Percentiles rank a stretch among this genome's conserved stretches.
Evolutionary conservation across 2,113 vertebrate species (phyloP).

Genomic region (Puntigrus tetrazona): DNA sequence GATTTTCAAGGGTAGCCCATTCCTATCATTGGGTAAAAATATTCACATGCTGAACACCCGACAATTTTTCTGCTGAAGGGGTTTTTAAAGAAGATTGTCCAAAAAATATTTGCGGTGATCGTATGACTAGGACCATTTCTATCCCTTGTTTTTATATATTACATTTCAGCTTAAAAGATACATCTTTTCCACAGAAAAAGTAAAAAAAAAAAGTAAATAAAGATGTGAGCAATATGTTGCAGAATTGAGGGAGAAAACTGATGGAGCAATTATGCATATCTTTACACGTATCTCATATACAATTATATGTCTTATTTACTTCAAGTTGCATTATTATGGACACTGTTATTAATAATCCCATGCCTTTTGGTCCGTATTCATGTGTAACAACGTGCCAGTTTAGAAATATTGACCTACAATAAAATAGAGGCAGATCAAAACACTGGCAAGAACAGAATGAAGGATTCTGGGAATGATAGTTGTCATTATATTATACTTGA

Average conservation of each 20-base stretch:
- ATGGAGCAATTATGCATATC: background rate
- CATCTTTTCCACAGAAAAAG: background rate
- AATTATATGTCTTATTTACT: background rate
- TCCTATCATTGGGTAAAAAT: background rate
- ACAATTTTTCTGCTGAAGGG: background rate
- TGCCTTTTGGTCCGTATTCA: constrained; percentile 68
- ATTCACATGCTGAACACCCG: background rate
- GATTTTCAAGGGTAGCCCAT: background rate
- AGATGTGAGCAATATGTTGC: background rate
- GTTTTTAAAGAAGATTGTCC: background rate
- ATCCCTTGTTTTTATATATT: background rate
- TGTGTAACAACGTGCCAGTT: constrained; percentile 62
- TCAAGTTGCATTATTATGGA: constrained; percentile 63
- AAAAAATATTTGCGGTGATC: background rate
- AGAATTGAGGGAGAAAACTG: background rate
- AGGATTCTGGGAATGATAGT: background rate
- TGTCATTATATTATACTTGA: background rate
- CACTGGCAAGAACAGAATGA: background rate
- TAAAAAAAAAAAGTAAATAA: background rate
- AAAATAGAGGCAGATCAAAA: constrained; percentile 39
- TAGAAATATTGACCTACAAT: constrained; percentile 66
- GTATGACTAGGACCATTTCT: background rate
- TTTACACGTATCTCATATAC: background rate
- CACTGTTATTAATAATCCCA: constrained; percentile 67
- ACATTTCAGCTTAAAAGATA: background rate